Evolutionary conservation across 2,113 vertebrate species (phyloP).

Genomic region (Toxotes chatareus): DNA sequence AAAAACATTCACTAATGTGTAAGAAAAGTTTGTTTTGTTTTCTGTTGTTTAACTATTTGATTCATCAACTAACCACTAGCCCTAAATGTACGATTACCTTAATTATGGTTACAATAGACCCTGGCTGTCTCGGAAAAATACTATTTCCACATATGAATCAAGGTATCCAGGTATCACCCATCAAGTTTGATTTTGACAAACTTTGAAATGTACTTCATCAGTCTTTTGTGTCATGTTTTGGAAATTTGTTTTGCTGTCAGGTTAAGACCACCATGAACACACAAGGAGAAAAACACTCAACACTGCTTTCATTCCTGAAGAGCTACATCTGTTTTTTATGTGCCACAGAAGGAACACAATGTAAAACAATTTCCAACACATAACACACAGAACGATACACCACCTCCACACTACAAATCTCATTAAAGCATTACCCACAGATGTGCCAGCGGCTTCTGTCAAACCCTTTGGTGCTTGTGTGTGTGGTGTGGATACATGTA

Average conservation of each 20-base stretch:
- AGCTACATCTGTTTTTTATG: slow-evolving; percentile 11
- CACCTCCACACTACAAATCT: slow-evolving; percentile 65
- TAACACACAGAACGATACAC: slow-evolving; percentile 51
- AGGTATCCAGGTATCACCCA: neutral
- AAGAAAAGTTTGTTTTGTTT: neutral
- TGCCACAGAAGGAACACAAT: slow-evolving; percentile 4
- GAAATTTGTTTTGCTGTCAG: slow-evolving; percentile 11
- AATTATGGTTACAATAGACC: neutral
- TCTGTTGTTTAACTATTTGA: neutral
- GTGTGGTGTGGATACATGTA: neutral
- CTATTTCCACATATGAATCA: neutral
- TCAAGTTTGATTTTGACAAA: neutral
- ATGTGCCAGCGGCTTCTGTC: slow-evolving; percentile 35
- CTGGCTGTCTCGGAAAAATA: neutral
- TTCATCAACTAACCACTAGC: neutral
- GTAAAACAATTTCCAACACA: slow-evolving; percentile 40
- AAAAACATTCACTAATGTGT: neutral
- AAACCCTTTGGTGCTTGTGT: neutral
- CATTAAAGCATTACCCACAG: slow-evolving; percentile 59
- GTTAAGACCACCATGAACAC: slow-evolving; percentile 15
- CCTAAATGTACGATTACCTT: neutral
- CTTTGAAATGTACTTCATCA: neutral
- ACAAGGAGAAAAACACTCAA: neutral
- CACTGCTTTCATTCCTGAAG: slow-evolving; percentile 22
- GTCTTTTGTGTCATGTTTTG: neutral